Base-by-base conservation (phyloP, 2,888 invertebrate genomes). In the Petrolisthes manimaculis region DNA sequence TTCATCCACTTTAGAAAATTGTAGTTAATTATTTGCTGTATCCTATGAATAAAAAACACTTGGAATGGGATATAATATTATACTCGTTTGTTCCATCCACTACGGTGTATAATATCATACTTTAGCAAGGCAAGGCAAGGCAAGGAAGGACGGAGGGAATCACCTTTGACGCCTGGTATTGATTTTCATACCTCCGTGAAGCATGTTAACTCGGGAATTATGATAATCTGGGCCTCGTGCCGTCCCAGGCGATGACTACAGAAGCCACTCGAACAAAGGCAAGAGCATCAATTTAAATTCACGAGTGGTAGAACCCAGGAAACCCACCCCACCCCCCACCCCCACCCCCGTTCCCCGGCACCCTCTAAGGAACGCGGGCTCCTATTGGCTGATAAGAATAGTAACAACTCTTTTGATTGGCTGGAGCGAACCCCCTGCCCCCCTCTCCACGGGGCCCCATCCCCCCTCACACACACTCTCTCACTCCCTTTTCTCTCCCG, bases 181-280 rank as follows among this genome's bases (percentile, higher is more conserved):
- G 88, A 88, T 88, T 88, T 84, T 84, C 88, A 84, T 84, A 88
- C 84, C 84, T 71, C 83, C 79, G 53, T 74, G 80, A 88, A 80
- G 88, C 88, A 88, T 88, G 78, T 84, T 84, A 88, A 88, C 80
- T 83, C 75, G 84, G 81, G 71, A 88, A 84, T 88, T 88, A 88
- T 88, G 88, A 88, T 88, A 88, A 88, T 88, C 74, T 56, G 24
- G 12, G 54, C 53, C 37, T 37, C 84, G 61, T 84, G 80, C 80
- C 86, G 67, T 81, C 86, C 75, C 79, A 21, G 84, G 80, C 81
- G 83, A 88, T 88, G 84, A 84, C 61, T 88, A 74, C 84, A 84
- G 80, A 83, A 84, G 75, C 84, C 83, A 79, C 88, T 83, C 83
- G 78, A 83, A 87, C 83, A 84, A 84, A 5, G 67, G 82, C 81